Conservation (phyloP, 2,797 vertebrate species). For the Argya squamiceps region DNA sequence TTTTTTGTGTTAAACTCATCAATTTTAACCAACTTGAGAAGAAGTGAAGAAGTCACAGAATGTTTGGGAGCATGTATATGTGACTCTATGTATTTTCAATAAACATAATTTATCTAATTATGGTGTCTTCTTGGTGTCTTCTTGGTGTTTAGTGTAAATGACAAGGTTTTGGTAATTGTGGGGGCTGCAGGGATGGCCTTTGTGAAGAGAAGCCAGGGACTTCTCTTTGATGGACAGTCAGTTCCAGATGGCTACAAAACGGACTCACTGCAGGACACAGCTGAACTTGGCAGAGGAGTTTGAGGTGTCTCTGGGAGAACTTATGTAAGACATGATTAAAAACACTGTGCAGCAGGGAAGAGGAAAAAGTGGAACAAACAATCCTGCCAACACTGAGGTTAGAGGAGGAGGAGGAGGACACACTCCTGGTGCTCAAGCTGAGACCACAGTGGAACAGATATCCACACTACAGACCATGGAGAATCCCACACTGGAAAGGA, state of each 20-base stretch:
- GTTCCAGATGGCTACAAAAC: not conserved
- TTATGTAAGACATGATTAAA: not conserved
- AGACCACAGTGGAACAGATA: not conserved
- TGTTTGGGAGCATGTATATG: not conserved
- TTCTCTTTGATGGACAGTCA: fast-evolving
- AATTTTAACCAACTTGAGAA: not conserved
- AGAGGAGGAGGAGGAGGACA: not conserved
- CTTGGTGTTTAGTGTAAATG: not conserved
- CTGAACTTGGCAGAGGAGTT: not conserved
- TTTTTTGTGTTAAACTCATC: not conserved
- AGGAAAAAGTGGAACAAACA: not conserved
- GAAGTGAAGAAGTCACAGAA: not conserved
- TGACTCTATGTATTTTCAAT: not conserved
- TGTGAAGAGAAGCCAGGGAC: not conserved
- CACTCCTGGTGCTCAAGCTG: fast-evolving
- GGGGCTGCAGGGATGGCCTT: not conserved
- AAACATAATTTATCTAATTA: not conserved
- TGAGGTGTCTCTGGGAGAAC: not conserved
- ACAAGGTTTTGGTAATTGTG: not conserved
- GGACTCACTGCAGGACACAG: not conserved
- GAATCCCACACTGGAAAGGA: not conserved
- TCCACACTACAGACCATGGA: not conserved
- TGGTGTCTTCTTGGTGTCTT: not conserved
- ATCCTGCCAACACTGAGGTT: not conserved
- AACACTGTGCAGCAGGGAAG: not conserved